Evolutionary conservation across 2,113 vertebrate species (phyloP), one percentile per base, ranked within the genome.

Genomic region (Ctenodactylus gundi): DNA sequence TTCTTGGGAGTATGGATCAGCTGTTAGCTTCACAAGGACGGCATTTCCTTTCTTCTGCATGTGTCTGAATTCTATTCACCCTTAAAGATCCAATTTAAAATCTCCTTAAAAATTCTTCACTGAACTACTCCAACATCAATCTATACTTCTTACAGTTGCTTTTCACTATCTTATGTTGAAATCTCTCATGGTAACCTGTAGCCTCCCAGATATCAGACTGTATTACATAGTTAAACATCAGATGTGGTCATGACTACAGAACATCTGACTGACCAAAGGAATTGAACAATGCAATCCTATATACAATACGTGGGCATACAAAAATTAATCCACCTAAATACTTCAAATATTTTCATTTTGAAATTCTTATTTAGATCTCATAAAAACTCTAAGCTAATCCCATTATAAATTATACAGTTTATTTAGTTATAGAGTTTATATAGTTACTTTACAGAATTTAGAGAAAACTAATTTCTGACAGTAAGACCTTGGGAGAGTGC

Each of bases 361-460:
- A 93, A 95, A 95, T 55, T 89, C n/a, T 94, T 85, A 51, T 73
- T 68, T 68, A 25, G 0, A 11, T 94, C 65, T 78, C 62, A 82
- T 80, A 62, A 94, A 78, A 97, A 87, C 92, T 75, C 78, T 14
- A 90, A 91, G 95, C 85, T 72, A 93, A 97, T 93, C 89, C 93
- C 95, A 88, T 96, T 97, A 94, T 95, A 96, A 96, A 97, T 95
- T 97, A 95, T 80, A 80, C 85, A 34, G 87, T 92, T 93, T 93
- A 94, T 82, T 97, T 94, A 94, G 77, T 95, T 95, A 91, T 0
- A 0, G 96, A 95, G 68, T 89, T 78, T 57, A 3, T 89, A 94
- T 96, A 97, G 84, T 94, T 77, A 76, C 90, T 91, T 94, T 55
- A 41, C 36, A 75, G 82, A 77, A 95, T 95, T 83, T 67, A 95